phyloP scores from a whole-genome alignment of 2,888 invertebrate species.

The Mesorhabditis belari region DNA sequence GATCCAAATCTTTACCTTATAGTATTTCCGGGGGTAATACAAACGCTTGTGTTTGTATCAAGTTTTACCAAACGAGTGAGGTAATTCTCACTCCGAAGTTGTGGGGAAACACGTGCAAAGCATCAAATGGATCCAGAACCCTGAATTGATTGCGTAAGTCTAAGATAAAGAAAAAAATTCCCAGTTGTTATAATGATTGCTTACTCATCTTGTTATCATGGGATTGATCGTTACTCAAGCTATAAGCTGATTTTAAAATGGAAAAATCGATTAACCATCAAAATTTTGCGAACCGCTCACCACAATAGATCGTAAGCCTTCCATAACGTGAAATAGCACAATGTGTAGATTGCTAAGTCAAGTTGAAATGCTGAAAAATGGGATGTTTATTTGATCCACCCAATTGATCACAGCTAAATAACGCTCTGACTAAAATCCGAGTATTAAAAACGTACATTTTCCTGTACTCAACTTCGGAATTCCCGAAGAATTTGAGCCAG shows the following conservation, averaged over 20 bases:
- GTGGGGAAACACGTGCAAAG: slow-evolving; percentile 46
- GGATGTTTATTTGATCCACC: slow-evolving; percentile 5
- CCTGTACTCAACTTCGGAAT: too few relatives aligned
- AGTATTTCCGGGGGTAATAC: slow-evolving; percentile 35
- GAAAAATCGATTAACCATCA: too few relatives aligned
- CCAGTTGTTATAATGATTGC: too few relatives aligned
- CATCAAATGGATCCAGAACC: slow-evolving; percentile 48
- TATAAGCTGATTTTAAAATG: too few relatives aligned
- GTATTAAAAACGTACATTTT: too few relatives aligned
- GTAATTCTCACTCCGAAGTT: slow-evolving; percentile 35
- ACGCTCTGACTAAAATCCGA: too few relatives aligned
- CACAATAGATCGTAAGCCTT: slow-evolving; percentile 50
- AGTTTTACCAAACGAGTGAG: slow-evolving; percentile 39
- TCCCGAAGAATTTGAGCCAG: too few relatives aligned
- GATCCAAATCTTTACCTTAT: slow-evolving; percentile 23
- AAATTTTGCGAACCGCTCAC: slow-evolving; percentile 8
- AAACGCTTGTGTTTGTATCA: slow-evolving; percentile 34
- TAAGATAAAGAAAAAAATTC: too few relatives aligned
- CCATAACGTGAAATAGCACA: slow-evolving; percentile 50
- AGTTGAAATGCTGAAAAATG: slow-evolving; percentile 1
- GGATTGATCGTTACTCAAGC: too few relatives aligned
- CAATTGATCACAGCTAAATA: too few relatives aligned
- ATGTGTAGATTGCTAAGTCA: slow-evolving; percentile 35
- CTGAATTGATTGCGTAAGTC: background rate
- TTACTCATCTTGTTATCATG: too few relatives aligned